Base-by-base conservation (phyloP, 2,113 vertebrate genomes). In the Micronycteris hirsuta region DNA sequence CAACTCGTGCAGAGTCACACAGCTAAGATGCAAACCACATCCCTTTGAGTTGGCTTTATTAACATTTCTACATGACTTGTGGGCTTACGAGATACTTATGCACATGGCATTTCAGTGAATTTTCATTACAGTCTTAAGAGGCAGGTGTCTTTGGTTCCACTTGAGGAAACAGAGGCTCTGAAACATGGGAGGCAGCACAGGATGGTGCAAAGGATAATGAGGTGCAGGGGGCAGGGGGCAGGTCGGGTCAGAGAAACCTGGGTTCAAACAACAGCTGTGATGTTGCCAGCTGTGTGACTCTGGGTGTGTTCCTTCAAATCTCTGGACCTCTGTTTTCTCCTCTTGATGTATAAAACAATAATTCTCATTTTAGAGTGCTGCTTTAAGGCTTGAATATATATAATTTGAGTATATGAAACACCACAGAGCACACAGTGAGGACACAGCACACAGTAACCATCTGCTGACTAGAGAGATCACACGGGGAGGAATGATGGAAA, bases 201-300 rank as follows among this genome's bases (percentile, higher is more conserved):
- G 17, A 26, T 0, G n/a, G 4, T 12, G 8, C 15, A 80, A 74
- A 45, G n/a, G 61, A 17, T 52, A 54, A 76, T 7, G 12, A 45
- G 43, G 33, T 10, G 0, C 0, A n/a, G n/a, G 11, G 36, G 4
- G 4, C 6, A 33, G 13, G 0, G 33, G 1, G 4, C 0, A 0
- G 22, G 84, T 7, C 13, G 0, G 36, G 41, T 10, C 28, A 26
- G 9, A 68, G 45, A 73, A n/a, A 38, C 20, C 70, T 26, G 58
- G 20, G 43, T 58, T 92, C 76, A 41, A 49, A 85, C 24, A 28
- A 63, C 68, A 74, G 3, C 85, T 67, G 36, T 12, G 38, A 24
- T 16, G 26, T 20, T 56, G 52, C 33, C 49, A 81, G 31, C 11
- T 68, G 47, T 12, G 61, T 54, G 78, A 56, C 26, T 17, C 36